Evolutionary conservation across 1,140 invertebrate species (phyloP).

Genomic region (Listronotus oregonensis): DNA sequence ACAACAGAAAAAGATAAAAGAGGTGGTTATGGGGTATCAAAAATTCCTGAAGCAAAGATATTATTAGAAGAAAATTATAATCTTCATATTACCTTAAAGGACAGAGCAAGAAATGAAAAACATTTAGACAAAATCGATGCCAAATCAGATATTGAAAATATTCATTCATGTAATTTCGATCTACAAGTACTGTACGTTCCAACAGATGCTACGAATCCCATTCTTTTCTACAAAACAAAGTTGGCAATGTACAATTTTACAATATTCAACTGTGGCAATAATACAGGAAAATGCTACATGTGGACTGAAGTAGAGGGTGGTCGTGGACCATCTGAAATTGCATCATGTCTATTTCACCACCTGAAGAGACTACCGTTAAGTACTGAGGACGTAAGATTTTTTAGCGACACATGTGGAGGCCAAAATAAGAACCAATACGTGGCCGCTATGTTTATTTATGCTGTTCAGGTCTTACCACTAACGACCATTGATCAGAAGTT

Average conservation of each 20-base stretch:
- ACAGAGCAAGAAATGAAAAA: slow-evolving; percentile 4
- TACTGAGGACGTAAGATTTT: not conserved
- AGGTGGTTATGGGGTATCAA: not conserved
- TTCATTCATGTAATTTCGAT: slow-evolving; percentile 2
- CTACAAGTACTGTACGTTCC: slow-evolving; percentile 9
- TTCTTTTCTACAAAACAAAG: slow-evolving; percentile 17
- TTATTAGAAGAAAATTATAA: not conserved
- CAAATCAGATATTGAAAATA: not conserved
- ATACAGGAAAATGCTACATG: slow-evolving; percentile 7
- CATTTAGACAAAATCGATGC: not conserved
- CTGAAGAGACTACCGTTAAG: not conserved
- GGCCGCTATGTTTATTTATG: no score
- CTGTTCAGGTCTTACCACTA: not conserved
- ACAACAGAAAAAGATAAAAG: slow-evolving; percentile 6
- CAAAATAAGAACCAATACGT: slow-evolving; percentile 3
- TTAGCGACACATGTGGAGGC: slow-evolving; percentile 7
- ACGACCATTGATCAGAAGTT: not conserved
- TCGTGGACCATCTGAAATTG: not conserved
- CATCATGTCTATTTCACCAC: slow-evolving; percentile 10
- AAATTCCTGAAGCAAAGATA: not conserved
- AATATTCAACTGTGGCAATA: slow-evolving; percentile 3
- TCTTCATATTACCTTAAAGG: not conserved
- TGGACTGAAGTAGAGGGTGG: not conserved
- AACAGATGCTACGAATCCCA: slow-evolving; percentile 13
- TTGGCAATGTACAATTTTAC: slow-evolving; percentile 12